phyloP scores from a whole-genome alignment of 2,888 invertebrate genomes.

The Trypoxylon attenuatum region DNA sequence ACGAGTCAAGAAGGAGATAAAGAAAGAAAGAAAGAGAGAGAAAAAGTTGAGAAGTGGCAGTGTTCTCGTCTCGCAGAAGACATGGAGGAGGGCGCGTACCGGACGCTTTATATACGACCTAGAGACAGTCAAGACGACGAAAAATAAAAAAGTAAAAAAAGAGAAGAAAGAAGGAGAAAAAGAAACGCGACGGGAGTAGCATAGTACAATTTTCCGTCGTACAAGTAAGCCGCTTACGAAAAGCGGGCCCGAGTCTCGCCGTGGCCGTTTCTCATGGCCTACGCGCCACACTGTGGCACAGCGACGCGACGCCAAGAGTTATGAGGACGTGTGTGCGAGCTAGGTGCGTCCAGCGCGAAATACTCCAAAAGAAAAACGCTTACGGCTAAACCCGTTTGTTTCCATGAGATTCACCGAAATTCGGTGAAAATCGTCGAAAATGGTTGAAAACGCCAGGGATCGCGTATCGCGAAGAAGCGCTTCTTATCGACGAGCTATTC shows the following conservation, averaged over 20 bases:
- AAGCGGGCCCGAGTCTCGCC: slow-evolving; percentile 54
- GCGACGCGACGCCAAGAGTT: slow-evolving; percentile 48
- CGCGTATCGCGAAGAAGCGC: neutral
- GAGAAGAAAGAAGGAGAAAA: slow-evolving; percentile 18
- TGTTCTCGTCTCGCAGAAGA: neutral
- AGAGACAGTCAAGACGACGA: slow-evolving; percentile 37
- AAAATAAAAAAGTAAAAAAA: too few species aligned
- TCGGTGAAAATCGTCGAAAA: neutral
- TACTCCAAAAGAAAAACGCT: slow-evolving; percentile 36
- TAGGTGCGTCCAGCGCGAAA: slow-evolving; percentile 40
- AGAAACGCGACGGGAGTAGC: slow-evolving; percentile 21
- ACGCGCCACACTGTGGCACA: too few species aligned
- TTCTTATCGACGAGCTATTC: neutral
- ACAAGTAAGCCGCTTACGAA: slow-evolving; percentile 64
- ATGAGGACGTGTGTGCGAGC: slow-evolving; percentile 48
- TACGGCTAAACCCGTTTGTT: slow-evolving; percentile 38
- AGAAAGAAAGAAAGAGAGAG: neutral
- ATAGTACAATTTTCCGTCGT: slow-evolving; percentile 63
- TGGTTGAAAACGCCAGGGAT: neutral
- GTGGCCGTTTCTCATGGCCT: slow-evolving; percentile 58
- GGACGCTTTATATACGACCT: slow-evolving; percentile 28
- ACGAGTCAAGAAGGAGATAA: too few species aligned
- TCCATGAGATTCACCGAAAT: slow-evolving; percentile 14
- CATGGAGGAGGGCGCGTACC: neutral
- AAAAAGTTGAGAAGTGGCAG: neutral